phyloP scores from a whole-genome alignment of 2,888 invertebrate species.

The Acleris literana region DNA sequence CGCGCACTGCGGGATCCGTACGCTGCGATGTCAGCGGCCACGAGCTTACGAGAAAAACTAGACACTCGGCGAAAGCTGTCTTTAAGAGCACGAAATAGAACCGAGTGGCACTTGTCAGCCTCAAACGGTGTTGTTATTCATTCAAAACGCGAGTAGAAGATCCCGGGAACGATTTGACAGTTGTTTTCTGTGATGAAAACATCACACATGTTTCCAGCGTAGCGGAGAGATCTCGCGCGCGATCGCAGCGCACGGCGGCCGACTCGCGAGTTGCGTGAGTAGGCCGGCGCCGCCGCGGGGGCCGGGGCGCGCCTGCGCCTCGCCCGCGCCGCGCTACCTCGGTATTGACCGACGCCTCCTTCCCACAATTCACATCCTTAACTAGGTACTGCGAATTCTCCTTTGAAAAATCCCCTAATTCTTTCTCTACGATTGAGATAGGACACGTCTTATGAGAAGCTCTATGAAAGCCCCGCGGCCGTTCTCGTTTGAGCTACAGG shows the following conservation, averaged over 20 bases:
- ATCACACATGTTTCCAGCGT: constrained; percentile 76
- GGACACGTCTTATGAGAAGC: constrained; percentile 60
- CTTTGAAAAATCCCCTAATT: constrained; percentile 80
- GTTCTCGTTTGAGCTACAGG: constrained; percentile 39
- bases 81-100: constrained; percentile 48
- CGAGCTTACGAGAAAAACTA: constrained; percentile 76
- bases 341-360: constrained; percentile 83
- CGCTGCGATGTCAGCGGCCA: constrained; percentile 82
- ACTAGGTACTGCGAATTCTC: constrained; percentile 78
- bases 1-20: constrained; percentile 81
- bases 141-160: constrained; percentile 58
- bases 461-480: constrained; percentile 50
- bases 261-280: constrained; percentile 80
- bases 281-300: constrained; percentile 55
- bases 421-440: constrained; percentile 71
- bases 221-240: constrained; percentile 68
- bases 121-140: constrained; percentile 55
- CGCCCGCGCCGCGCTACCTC: constrained; percentile 77
- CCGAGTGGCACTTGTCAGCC: constrained; percentile 46
- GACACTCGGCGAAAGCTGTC: constrained; percentile 74
- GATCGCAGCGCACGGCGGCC: constrained; percentile 78
- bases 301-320: constrained; percentile 73
- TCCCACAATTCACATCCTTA: constrained; percentile 82
- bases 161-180: constrained; percentile 61
- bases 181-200: constrained; percentile 75